Evolutionary conservation across 2,113 vertebrate genomes (phyloP), one percentile per base, ranked within the genome.

Genomic region (Thalassoma bifasciatum): DNA sequence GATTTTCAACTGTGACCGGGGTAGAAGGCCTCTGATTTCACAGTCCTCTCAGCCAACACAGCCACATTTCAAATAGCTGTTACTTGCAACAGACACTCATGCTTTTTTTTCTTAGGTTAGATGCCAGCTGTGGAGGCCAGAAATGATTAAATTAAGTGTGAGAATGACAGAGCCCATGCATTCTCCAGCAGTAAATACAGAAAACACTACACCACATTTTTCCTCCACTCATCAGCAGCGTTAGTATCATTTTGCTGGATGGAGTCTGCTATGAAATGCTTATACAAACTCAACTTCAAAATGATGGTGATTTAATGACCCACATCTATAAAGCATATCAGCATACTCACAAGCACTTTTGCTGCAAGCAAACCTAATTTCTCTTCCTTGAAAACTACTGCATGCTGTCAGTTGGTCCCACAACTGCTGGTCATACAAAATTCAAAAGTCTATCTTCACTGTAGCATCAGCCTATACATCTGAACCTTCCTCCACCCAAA

Each of bases 1-100:
- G 71, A 74, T 86, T 86, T 82, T 89, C 69, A 84, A 77, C 82
- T 87, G 65, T 88, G 87, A 92, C 86, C 71, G 22, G 63, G 46
- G 70, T 64, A 78, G 21, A 13, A 49, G 63, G 79, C 72, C 72
- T 56, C 67, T 53, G 72, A 90, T 93, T 91, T 91, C 88, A 92
- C 75, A 80, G 62, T 74, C 76, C 88, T 90, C 77, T 86, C 85
- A 89, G 76, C 14, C 67, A 14, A 21, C 19, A 24, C 73, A 86
- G 82, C 70, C 61, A 57, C 61, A 74, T 86, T 80, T 88, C 66
- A 53, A 83, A 86, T 86, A 81, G 80, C 64, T 78, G 42, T 78
- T 54, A 73, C 72, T 78, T 60, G 49, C 62, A 65, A 52, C 40
- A 36, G 59, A 75, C 37, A 57, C 60, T 64, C 44, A 42, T 21